Conservation (phyloP, 2,888 invertebrate genomes). For the Philhelius pedissequus region DNA sequence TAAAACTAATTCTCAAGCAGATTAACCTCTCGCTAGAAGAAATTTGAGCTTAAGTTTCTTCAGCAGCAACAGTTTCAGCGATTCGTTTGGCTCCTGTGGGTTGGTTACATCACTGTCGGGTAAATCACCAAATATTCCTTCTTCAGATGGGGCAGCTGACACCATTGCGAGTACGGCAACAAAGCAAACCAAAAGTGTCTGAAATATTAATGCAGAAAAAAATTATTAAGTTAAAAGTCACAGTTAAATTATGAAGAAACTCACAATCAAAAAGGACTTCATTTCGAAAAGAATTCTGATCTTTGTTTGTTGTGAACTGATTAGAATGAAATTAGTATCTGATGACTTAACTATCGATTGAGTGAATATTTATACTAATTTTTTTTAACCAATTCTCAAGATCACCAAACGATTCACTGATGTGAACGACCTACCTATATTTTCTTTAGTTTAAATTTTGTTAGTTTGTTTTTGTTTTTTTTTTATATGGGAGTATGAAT, state of each 20-base stretch:
- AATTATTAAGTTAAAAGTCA: background rate
- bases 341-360: background rate
- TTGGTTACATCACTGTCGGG: background rate
- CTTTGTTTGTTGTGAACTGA: background rate
- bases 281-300: background rate
- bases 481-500: too few relatives aligned
- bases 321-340: background rate
- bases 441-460: too few relatives aligned
- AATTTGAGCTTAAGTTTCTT: background rate
- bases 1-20: background rate
- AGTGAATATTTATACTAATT: background rate
- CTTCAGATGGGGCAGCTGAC: background rate
- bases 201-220: background rate
- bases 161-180: background rate
- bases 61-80: background rate
- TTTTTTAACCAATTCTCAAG: too few relatives aligned
- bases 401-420: too few relatives aligned
- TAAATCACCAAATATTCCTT: background rate
- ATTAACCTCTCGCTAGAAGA: background rate
- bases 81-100: background rate
- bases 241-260: background rate
- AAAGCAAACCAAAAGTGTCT: background rate
- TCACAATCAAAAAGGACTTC: conserved; percentile 1
- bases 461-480: too few relatives aligned
- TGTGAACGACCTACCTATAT: too few relatives aligned